Evolutionary conservation across 2,888 invertebrate genomes (phyloP), one percentile per base, ranked within the genome.

Genomic region (Acronicta aceris): DNA sequence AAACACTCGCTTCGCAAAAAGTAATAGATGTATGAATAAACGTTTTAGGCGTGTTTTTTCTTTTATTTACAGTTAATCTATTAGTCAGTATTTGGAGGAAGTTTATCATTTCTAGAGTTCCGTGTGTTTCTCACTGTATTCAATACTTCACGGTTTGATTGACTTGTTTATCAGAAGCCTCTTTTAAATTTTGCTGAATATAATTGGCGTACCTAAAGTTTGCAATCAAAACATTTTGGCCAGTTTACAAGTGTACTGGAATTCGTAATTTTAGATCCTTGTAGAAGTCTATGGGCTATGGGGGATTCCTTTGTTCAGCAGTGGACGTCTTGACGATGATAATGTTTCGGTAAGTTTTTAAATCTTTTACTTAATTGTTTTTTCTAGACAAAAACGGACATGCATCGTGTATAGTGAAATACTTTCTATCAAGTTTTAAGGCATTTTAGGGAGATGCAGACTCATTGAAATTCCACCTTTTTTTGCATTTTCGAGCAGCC

Each of bases 1-100:
- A 90, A 89, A 84, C 82, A 78, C 75, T 77, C 62, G 40, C 40
- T 40, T 48, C 46, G 59, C 76, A 77, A 78, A 76, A 78, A 74
- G 27, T 63, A 68, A 78, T 68, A 72, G 70, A 16, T 67, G 49
- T 65, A 60, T 72, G 70, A 68, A 70, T 65, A 75, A 75, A 61
- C 51, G 61, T 64, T 70, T 68, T 49, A 51, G 38, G 45, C 48
- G 15, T 12, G 21, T 12, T 60, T 50, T 67, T 61, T 63, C 53
- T n/a, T 27, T n/a, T 21, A 49, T 51, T 59, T 52, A 65, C 65
- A 65, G 66, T 78, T 75, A 65, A 74, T 72, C 63, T 70, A 67
- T 45, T 33, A 62, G 45, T 33, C 21, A 40, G 33, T 55, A 59
- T 58, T 69, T 57, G 12, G 16, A 43, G 51, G 59, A 43, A 43